phyloP scores from a whole-genome alignment of 2,888 invertebrate species.

The Hermaeophaga mercurialis region DNA sequence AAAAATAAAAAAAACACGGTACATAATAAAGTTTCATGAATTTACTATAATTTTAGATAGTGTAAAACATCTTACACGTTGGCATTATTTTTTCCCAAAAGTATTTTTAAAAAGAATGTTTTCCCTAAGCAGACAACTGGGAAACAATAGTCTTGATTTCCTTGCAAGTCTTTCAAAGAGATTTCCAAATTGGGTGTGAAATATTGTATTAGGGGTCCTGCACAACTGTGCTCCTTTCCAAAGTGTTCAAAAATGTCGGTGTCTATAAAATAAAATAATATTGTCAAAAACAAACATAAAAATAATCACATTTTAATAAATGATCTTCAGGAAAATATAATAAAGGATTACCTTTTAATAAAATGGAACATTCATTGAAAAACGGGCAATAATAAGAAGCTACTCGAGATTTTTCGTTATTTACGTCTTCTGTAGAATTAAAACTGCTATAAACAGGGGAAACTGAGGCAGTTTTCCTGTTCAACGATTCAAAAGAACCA shows the following conservation, averaged over 20 bases:
- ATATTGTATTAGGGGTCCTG: slow-evolving; percentile 53
- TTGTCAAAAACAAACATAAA: too few species aligned
- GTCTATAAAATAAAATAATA: slow-evolving; percentile 40
- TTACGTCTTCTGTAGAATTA: slow-evolving; percentile 14
- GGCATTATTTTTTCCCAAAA: slow-evolving; percentile 4
- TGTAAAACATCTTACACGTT: slow-evolving; percentile 31
- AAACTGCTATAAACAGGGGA: slow-evolving; percentile 18
- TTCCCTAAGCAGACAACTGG: slow-evolving; percentile 44
- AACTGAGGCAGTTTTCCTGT: slow-evolving; percentile 31
- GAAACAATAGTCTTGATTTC: slow-evolving; percentile 44
- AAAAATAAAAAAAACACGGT: too few species aligned
- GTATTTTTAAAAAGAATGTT: slow-evolving; percentile 50
- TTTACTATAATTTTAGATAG: too few species aligned
- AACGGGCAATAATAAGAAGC: slow-evolving; percentile 50
- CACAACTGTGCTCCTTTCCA: slow-evolving; percentile 44
- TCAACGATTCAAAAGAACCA: slow-evolving; percentile 51
- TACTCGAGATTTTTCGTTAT: slow-evolving; percentile 26
- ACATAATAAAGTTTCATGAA: too few species aligned
- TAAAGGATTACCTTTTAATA: slow-evolving; percentile 46
- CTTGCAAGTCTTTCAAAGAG: slow-evolving; percentile 42
- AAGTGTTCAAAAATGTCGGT: slow-evolving; percentile 50
- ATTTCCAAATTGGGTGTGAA: slow-evolving; percentile 48
- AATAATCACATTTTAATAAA: too few species aligned
- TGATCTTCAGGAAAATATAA: too few species aligned
- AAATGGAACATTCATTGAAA: slow-evolving; percentile 41